Evolutionary conservation across 2,113 vertebrate species (phyloP), one percentile per base, ranked within the genome.

Genomic region (Heteronetta atricapilla): DNA sequence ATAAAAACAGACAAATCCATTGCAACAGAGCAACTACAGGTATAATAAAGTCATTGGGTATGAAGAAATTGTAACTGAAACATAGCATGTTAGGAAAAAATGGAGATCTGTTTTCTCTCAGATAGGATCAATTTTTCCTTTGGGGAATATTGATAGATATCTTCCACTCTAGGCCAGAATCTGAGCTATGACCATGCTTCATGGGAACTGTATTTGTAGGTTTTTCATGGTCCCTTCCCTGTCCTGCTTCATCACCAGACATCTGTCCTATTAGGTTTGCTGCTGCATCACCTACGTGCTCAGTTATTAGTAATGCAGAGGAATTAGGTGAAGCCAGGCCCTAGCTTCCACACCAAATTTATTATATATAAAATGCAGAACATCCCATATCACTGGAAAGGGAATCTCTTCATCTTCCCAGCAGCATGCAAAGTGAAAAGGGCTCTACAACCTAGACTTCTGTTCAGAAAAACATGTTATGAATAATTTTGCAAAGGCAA

Each of bases 21-120:
- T 10, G 12, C 31, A 38, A 56, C 31, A 80, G 19, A 69, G 21
- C 56, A 48, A 48, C 14, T 33, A 44, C 26, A 82, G 88, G 34
- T 3, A 67, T 16, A 74, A 70, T 19, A 66, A 79, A 52, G 22
- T 36, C 46, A 40, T 11, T 26, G 29, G 77, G 50, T 31, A 52
- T 18, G 8, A 34, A 70, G 36, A 19, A 46, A 56, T 4, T 25
- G 13, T 4, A 89, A 63, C 5, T 53, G 58, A 63, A 82, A 83
- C 3, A 40, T 2, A 38, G 2, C 10, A 62, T 33, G 21, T 34
- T 36, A 62, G 40, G 85, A 75, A 25, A 50, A 50, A 85, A 66
- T 1, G 3, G 2, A 22, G 18, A 23, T 31, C 6, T 40, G 13
- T 23, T 3, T 20, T 68, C n/a, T 31, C 15, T 23, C 12, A 21